Evolutionary conservation across 2,888 invertebrate species (phyloP).

Genomic region (Phoenoteleia sp.): DNA sequence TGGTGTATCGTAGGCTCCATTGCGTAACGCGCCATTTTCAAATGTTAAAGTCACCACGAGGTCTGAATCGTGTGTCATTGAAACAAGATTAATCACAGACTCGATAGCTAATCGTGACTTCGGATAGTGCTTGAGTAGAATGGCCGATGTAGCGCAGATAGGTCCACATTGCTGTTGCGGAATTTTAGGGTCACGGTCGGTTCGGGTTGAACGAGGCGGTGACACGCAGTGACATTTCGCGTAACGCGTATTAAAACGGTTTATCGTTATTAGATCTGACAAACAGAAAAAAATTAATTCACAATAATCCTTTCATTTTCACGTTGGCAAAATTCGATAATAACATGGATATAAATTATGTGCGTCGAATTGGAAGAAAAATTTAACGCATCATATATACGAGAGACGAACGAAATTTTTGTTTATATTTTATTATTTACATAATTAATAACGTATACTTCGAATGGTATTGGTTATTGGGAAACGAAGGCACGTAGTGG

Average conservation of each 20-base stretch:
- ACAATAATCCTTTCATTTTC: slow-evolving; percentile 40
- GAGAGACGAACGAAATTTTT: not conserved
- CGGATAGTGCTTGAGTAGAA: slow-evolving; percentile 45
- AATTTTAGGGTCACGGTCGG: slow-evolving; percentile 64
- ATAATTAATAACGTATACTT: no score
- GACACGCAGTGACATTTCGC: slow-evolving; percentile 53
- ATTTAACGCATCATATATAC: no score
- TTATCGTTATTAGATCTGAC: slow-evolving; percentile 48
- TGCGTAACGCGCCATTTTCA: slow-evolving; percentile 71
- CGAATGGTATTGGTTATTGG: slow-evolving; percentile 7
- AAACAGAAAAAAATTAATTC: slow-evolving; percentile 29
- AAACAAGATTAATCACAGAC: slow-evolving; percentile 66
- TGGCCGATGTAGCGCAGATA: slow-evolving; percentile 42
- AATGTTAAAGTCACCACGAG: slow-evolving; percentile 62
- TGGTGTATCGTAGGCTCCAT: slow-evolving; percentile 41
- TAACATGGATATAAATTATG: slow-evolving; percentile 1
- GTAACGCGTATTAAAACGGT: slow-evolving; percentile 6
- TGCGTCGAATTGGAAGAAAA: not conserved
- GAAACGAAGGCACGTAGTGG: not conserved
- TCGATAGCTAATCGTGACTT: slow-evolving; percentile 67
- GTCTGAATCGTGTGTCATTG: slow-evolving; percentile 61
- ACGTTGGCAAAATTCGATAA: no score
- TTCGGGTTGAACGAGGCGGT: slow-evolving; percentile 27
- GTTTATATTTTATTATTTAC: not conserved
- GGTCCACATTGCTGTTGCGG: slow-evolving; percentile 47